A percentile compares a stretch with the other conserved stretches of the same genome.
Conservation (phyloP, 2,113 vertebrate genomes). For the Hippocampus mohnikei region DNA sequence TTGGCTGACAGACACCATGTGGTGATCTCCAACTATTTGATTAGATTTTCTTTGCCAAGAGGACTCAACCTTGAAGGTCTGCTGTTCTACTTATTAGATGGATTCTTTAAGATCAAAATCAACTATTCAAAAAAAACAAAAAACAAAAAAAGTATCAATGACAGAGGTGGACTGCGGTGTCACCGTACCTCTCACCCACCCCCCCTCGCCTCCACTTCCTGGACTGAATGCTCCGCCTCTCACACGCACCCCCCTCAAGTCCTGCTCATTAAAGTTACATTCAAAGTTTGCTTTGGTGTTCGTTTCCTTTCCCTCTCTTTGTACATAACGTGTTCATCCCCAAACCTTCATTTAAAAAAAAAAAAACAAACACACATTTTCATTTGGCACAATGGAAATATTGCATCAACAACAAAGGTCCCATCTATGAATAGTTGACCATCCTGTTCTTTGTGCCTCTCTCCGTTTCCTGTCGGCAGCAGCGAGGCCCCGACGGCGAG, state of each 20-base stretch:
- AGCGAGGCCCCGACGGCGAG: conserved; percentile 28
- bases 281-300: conserved; percentile 17
- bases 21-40: neutral
- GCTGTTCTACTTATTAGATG: too few species aligned
- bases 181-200: conserved; percentile 11
- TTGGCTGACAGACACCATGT: too few species aligned
- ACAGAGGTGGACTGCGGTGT: conserved; percentile 9
- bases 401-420: neutral
- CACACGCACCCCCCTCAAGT: conserved; percentile 32
- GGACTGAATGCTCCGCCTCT: conserved; percentile 33
- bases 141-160: conserved; percentile 20
- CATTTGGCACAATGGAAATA: neutral
- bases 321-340: neutral
- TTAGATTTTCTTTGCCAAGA: neutral
- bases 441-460: conserved; percentile 10
- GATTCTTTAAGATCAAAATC: neutral
- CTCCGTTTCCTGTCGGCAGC: conserved; percentile 1
- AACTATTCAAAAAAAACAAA: neutral
- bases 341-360: neutral
- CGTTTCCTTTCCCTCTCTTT: conserved; percentile 8
- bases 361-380: neutral
- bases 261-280: conserved; percentile 35
- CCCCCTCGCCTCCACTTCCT: conserved; percentile 61
- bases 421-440: neutral
- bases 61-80: neutral